Conservation (phyloP, 2,888 invertebrate genomes). For the Synanthedon formicaeformis region DNA sequence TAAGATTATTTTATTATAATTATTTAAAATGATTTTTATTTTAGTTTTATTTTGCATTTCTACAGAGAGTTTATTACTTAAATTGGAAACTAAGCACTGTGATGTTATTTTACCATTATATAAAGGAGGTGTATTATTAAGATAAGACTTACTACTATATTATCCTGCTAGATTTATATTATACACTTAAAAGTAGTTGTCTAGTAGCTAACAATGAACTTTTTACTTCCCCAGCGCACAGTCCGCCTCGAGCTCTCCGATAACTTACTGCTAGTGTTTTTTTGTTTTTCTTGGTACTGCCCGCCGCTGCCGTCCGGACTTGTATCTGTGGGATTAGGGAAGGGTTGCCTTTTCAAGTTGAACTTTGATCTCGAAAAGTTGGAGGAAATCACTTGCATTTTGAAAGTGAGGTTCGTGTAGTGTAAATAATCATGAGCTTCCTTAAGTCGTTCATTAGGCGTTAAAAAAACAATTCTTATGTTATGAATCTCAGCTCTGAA, state of each 20-base stretch:
- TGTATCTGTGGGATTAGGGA: conserved; percentile 3
- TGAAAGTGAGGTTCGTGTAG: neutral
- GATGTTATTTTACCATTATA: too few species aligned
- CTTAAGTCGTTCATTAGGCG: neutral
- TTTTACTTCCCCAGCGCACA: conserved; percentile 2
- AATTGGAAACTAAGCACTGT: too few species aligned
- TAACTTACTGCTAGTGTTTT: conserved; percentile 1
- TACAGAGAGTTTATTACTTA: too few species aligned
- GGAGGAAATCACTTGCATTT: neutral
- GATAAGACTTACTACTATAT: too few species aligned
- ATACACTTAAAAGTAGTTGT: too few species aligned
- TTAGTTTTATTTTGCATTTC: too few species aligned
- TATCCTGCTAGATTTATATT: too few species aligned
- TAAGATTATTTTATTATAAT: too few species aligned
- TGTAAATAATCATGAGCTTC: neutral
- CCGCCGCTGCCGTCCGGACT: neutral
- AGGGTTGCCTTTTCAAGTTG: conserved; percentile 1
- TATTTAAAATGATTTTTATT: too few species aligned
- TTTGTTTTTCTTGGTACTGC: neutral
- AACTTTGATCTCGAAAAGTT: conserved; percentile 2
- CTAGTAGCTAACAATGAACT: conserved; percentile 4
- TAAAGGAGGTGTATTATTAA: too few species aligned
- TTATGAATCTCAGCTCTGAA: too few species aligned
- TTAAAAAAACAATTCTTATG: too few species aligned
- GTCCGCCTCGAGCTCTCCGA: conserved; percentile 1